phyloP scores from a whole-genome alignment of 2,888 invertebrate species.

The Lasius platythorax region DNA sequence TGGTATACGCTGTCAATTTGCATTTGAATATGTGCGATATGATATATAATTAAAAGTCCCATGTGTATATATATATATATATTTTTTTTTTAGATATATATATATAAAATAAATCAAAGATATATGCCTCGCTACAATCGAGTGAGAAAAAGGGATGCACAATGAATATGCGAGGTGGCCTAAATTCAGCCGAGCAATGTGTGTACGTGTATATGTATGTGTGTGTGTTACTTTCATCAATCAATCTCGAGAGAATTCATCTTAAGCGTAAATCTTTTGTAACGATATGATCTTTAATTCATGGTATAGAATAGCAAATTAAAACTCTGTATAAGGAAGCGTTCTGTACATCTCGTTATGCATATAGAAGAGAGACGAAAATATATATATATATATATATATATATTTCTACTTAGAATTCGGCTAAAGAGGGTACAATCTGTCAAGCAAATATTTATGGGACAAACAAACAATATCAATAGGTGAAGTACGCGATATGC shows the following conservation, averaged over 20 bases:
- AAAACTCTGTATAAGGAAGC: constrained; percentile 12
- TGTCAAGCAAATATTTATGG: constrained; percentile 79
- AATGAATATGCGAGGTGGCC: constrained; percentile 85
- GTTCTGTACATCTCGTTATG: neutral
- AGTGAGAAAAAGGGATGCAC: constrained; percentile 84
- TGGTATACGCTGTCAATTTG: constrained; percentile 57
- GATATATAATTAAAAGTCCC: constrained; percentile 71
- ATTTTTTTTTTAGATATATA: constrained; percentile 14
- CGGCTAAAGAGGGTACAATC: constrained; percentile 60
- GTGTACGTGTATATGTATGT: neutral
- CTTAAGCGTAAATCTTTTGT: constrained; percentile 8
- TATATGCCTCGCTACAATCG: constrained; percentile 82
- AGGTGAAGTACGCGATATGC: constrained; percentile 72
- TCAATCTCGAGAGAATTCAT: constrained; percentile 43
- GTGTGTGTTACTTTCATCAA: constrained; percentile 48
- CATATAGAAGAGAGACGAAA: constrained; percentile 27
- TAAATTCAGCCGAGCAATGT: constrained; percentile 77
- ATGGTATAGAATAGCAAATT: neutral
- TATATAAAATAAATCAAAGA: constrained; percentile 76
- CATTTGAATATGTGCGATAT: constrained; percentile 58
- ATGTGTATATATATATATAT: constrained; percentile 47
- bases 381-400: neutral
- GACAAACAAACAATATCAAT: constrained; percentile 77
- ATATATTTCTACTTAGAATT: constrained; percentile 48
- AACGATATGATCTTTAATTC: constrained; percentile 24